A percentile compares a stretch with the other conserved stretches of the same genome.
Evolutionary conservation across 2,888 invertebrate species (phyloP).

Genomic region (Oligia latruncula): DNA sequence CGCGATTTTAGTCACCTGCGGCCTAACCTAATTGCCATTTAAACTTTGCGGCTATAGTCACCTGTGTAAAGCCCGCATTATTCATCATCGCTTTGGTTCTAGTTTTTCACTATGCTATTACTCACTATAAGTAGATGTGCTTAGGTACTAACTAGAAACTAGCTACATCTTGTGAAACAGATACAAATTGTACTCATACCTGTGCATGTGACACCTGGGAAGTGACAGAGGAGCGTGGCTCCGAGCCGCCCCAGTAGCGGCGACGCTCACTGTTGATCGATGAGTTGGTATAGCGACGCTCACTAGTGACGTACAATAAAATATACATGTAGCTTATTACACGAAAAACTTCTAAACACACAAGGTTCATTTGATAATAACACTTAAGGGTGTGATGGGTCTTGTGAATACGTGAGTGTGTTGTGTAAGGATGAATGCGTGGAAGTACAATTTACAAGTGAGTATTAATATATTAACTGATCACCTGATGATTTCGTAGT

Average conservation of each 20-base stretch:
- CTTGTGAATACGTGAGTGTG: not conserved
- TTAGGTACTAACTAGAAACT: not conserved
- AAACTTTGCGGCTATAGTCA: not conserved
- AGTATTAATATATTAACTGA: not conserved
- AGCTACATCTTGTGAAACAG: not conserved
- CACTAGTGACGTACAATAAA: constrained; percentile 66
- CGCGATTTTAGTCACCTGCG: not conserved
- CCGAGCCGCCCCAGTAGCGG: constrained; percentile 85
- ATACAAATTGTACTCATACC: constrained; percentile 66
- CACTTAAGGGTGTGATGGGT: not conserved
- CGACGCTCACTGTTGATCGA: constrained; percentile 87
- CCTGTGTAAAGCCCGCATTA: not conserved
- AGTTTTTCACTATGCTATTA: not conserved
- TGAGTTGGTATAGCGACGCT: constrained; percentile 85
- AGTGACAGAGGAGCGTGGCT: constrained; percentile 85
- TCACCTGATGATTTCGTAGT: constrained; percentile 23
- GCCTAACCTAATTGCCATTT: not conserved
- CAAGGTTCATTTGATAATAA: not conserved
- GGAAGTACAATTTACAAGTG: not conserved
- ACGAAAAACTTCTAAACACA: not conserved
- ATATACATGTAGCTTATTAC: not conserved
- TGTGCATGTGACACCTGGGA: constrained; percentile 86
- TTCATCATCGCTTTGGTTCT: not conserved
- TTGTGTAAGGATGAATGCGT: not conserved
- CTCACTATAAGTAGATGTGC: not conserved